Evolutionary conservation across 2,888 invertebrate species (phyloP).

Genomic region (Spodoptera exigua): DNA sequence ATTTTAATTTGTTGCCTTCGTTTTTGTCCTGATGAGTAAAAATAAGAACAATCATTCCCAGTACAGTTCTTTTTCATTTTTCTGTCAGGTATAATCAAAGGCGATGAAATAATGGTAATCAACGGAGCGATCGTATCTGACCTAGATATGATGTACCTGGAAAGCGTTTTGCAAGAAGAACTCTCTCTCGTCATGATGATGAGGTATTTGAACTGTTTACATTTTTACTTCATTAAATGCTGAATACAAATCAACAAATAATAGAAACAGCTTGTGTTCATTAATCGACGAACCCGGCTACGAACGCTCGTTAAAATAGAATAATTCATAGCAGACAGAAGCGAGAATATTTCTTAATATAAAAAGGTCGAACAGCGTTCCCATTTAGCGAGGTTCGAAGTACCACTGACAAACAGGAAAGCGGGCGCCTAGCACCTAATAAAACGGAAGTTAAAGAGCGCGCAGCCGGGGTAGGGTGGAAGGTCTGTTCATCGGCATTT

Average conservation of each 20-base stretch:
- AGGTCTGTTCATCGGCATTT: constrained; percentile 82
- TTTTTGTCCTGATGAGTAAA: constrained; percentile 58
- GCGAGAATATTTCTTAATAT: constrained; percentile 59
- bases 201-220: constrained; percentile 88
- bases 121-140: constrained; percentile 99
- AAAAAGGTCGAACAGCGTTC: constrained; percentile 61
- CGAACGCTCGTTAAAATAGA: constrained; percentile 74
- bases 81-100: constrained; percentile 96
- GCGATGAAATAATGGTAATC: constrained; percentile 99
- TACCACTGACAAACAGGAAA: constrained; percentile 71
- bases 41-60: constrained; percentile 69
- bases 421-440: constrained; percentile 76
- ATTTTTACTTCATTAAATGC: constrained; percentile 26
- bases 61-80: constrained; percentile 70
- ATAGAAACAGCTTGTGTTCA: constrained; percentile 61
- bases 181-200: constrained; percentile 98
- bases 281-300: constrained; percentile 63
- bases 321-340: constrained; percentile 65
- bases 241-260: neutral
- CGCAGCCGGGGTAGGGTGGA: constrained; percentile 69
- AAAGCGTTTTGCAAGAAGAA: constrained; percentile 98
- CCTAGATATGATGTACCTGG: constrained; percentile 99
- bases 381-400: constrained; percentile 63
- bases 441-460: constrained; percentile 82
- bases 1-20: constrained; percentile 60